Base-by-base conservation (phyloP, 2,888 invertebrate genomes). In the Drosophila limbata region DNA sequence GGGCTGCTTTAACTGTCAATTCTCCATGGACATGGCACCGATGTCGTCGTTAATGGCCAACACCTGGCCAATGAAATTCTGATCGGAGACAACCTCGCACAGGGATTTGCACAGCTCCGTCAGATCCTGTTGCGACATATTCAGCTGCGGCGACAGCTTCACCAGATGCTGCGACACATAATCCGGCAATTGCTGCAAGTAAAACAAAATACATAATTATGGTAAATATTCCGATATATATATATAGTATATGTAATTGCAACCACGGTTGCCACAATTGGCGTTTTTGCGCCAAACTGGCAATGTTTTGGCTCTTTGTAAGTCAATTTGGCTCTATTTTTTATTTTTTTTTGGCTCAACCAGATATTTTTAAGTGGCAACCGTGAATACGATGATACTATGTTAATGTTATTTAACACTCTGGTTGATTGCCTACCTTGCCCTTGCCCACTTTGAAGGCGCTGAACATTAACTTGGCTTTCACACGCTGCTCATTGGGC, bases 21-120 rank as follows among this genome's bases (percentile, higher is more conserved):
- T 95, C 91, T 95, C 94, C 80, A 96, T 95, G 74, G 96, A 95
- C 93, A 97, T 94, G 86, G 94, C 94, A 92, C 95, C 95, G 91
- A 97, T 97, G 90, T 95, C 95, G 75, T 95, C 94, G 93, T 98
- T 97, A 90, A 97, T 96, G 81, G 95, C 94, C 78, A 97, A 93
- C 89, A 96, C 93, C 92, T 97, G 96, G 53, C 94, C 94, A 84
- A 97, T 94, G 91, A 96, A 98, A 68, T 94, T 93, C 80, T 95
- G 94, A 92, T 97, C 95, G 53, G 94, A 93, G 90, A 97, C 94
- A 56, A 96, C 94, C 71, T 93, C 93, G 19, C 96, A 95, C 59
- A 97, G 93, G 65, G 94, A 94, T 82, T 94, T 94, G 73, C 97
- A 93, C 65, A 95, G 94, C 67, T 93, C 93, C 57, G 94, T 92